A percentile compares a stretch with the other conserved stretches of the same genome.
phyloP scores from a whole-genome alignment of 1,140 invertebrate genomes.

The Palaemon carinicauda region DNA sequence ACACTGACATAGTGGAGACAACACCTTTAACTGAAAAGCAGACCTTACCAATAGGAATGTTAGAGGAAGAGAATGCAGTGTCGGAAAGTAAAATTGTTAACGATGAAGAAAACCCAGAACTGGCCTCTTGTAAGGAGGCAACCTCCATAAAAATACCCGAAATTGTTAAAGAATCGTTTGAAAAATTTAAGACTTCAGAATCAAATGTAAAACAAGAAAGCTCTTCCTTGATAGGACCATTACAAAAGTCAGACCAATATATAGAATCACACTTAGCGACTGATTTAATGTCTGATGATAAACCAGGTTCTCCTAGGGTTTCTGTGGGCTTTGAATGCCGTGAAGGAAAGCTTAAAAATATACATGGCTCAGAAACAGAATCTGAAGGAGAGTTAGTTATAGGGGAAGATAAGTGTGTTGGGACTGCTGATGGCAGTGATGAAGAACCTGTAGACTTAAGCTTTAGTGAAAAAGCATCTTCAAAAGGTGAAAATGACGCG shows the following conservation, averaged over 20 bases:
- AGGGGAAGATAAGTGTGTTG: constrained; percentile 48
- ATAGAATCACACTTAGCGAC: background rate
- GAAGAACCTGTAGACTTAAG: constrained; percentile 13
- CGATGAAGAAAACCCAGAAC: no score
- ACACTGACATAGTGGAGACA: no score
- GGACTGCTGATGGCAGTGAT: constrained; percentile 35
- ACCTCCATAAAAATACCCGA: no score
- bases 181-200: no score
- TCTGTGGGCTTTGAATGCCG: constrained; percentile 38
- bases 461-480: background rate
- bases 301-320: constrained; percentile 21
- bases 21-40: no score
- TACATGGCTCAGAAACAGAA: constrained; percentile 32
- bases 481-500: background rate
- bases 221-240: no score
- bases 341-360: constrained; percentile 21
- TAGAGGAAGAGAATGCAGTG: no score
- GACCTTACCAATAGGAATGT: no score
- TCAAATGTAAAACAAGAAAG: no score
- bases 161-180: no score
- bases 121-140: no score
- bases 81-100: no score
- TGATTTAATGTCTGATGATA: background rate
- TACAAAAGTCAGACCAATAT: background rate
- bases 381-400: constrained; percentile 49